Percentiles rank a stretch among this genome's conserved stretches.
Evolutionary conservation across 2,113 vertebrate species (phyloP).

Genomic region (Poeciliopsis turrubarensis): DNA sequence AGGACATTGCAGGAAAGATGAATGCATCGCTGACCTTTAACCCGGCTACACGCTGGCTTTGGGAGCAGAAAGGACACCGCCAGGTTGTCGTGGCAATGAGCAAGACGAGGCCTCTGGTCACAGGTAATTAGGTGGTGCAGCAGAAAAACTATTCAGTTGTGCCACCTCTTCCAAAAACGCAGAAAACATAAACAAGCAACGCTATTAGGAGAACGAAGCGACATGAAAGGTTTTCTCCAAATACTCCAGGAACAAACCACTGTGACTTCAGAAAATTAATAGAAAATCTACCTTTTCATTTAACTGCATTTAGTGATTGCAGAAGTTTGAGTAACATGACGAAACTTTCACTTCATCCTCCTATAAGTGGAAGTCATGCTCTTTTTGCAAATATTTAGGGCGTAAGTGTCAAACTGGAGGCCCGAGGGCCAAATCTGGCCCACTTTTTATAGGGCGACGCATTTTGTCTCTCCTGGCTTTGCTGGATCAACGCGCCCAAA

Average conservation of each 20-base stretch:
- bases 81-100: neutral
- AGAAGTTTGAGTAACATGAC: too few relatives aligned
- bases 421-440: too few relatives aligned
- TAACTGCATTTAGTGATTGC: too few relatives aligned
- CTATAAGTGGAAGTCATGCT: too few relatives aligned
- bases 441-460: too few relatives aligned
- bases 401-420: too few relatives aligned
- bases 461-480: too few relatives aligned
- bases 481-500: too few relatives aligned
- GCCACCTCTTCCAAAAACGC: neutral
- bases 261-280: neutral
- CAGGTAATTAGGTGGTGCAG: constrained; percentile 1
- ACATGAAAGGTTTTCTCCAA: neutral
- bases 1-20: constrained; percentile 3
- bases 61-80: constrained; percentile 24
- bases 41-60: constrained; percentile 16
- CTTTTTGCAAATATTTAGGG: too few relatives aligned
- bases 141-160: neutral
- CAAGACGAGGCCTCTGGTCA: neutral
- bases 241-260: neutral
- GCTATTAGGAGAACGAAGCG: neutral
- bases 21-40: constrained; percentile 28
- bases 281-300: neutral
- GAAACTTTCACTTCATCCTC: too few relatives aligned
- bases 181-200: neutral